Evolutionary conservation across 2,888 invertebrate genomes (phyloP).

Genomic region (Mellilla xanthometata): DNA sequence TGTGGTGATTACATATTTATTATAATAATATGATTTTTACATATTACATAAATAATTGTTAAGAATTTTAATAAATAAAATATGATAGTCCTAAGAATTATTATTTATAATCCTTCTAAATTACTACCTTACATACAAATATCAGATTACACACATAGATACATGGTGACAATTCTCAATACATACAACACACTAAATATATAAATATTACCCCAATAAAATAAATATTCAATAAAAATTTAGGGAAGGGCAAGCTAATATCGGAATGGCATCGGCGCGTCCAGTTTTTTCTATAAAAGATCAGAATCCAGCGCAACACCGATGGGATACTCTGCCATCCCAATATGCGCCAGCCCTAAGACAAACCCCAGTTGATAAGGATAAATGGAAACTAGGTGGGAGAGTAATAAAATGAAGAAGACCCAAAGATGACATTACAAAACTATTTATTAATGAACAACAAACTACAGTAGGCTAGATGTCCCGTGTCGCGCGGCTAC

Average conservation of each 20-base stretch:
- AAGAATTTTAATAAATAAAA: slow-evolving; percentile 75
- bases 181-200: neutral
- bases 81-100: slow-evolving; percentile 52
- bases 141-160: neutral
- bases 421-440: slow-evolving; percentile 65
- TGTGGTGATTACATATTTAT: slow-evolving; percentile 57
- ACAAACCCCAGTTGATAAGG: slow-evolving; percentile 40
- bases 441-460: slow-evolving; percentile 79
- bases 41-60: slow-evolving; percentile 60
- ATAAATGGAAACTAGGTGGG: slow-evolving; percentile 60
- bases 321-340: too few species aligned
- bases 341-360: too few species aligned
- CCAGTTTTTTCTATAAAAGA: too few species aligned
- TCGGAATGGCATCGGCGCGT: too few species aligned
- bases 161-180: neutral
- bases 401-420: slow-evolving; percentile 62
- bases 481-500: slow-evolving; percentile 38
- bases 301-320: too few species aligned
- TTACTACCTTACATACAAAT: neutral
- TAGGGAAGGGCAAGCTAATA: too few species aligned
- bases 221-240: too few species aligned
- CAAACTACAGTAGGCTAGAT: slow-evolving; percentile 71
- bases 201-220: neutral
- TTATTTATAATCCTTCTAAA: slow-evolving; percentile 35
- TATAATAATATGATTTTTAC: slow-evolving; percentile 63